phyloP scores from a whole-genome alignment of 1,140 invertebrate species.

The Monochamus saltuarius region DNA sequence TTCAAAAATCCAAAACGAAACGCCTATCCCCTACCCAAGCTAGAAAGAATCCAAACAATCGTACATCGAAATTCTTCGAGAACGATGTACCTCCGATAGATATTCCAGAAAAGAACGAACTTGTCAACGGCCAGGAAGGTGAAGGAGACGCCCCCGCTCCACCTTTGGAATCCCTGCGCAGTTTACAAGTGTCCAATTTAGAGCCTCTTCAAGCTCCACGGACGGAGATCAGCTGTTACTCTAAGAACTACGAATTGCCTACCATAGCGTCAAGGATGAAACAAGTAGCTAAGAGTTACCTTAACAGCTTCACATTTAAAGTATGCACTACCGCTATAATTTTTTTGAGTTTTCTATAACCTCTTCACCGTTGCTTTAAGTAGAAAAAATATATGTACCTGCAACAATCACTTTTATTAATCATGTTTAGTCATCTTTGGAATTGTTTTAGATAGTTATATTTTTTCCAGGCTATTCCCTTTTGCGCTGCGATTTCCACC shows the following conservation, averaged over 20 bases:
- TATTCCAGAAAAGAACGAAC: constrained; percentile 5
- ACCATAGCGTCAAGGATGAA: constrained; percentile 58
- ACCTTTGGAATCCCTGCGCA: neutral
- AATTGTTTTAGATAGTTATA: too few relatives aligned
- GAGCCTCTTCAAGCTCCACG: constrained; percentile 29
- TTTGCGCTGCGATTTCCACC: constrained; percentile 58
- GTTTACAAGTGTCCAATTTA: neutral
- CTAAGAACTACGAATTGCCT: constrained; percentile 54
- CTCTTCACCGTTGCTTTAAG: too few relatives aligned
- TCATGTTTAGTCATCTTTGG: too few relatives aligned
- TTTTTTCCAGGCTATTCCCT: constrained; percentile 57
- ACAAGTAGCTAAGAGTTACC: constrained; percentile 53
- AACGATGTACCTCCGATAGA: constrained; percentile 17
- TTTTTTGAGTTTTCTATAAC: too few relatives aligned
- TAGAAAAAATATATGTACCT: too few relatives aligned
- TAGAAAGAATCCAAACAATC: neutral
- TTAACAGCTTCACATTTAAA: constrained; percentile 53
- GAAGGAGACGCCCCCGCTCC: neutral
- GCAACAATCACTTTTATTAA: too few relatives aligned
- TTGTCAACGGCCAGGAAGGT: neutral
- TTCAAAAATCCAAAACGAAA: constrained; percentile 22
- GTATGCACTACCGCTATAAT: too few relatives aligned
- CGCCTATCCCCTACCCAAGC: neutral
- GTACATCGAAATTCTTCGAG: neutral
- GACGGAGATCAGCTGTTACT: constrained; percentile 26